Percentiles rank a stretch among this genome's conserved stretches.
Evolutionary conservation across 2,113 vertebrate species (phyloP).

Genomic region (Channa argus): DNA sequence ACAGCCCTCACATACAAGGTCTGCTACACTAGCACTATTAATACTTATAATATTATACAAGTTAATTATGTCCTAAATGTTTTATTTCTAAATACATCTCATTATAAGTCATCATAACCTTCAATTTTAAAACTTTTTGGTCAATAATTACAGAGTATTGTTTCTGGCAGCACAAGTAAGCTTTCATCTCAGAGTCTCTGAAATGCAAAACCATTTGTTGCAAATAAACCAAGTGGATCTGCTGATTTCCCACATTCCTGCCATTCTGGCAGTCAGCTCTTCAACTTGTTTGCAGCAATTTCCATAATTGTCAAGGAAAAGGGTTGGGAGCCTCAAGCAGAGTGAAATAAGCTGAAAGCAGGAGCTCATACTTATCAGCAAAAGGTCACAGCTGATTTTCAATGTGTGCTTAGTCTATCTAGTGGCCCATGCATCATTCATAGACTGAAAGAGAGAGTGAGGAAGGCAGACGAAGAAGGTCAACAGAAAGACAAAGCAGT

Average conservation of each 20-base stretch:
- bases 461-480: not conserved
- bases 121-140: no score
- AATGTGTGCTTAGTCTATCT: slow-evolving; percentile 18
- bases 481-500: no score
- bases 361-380: slow-evolving; percentile 5
- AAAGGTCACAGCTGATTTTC: slow-evolving; percentile 47
- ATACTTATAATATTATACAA: no score
- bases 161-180: not conserved
- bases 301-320: slow-evolving; percentile 28
- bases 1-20: no score
- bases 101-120: no score
- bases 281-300: not conserved
- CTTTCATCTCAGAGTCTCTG: not conserved
- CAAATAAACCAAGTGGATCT: not conserved
- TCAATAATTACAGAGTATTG: no score
- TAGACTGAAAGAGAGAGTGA: slow-evolving; percentile 1
- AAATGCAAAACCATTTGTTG: not conserved
- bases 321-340: not conserved
- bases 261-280: not conserved
- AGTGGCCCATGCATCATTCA: slow-evolving; percentile 20
- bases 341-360: not conserved
- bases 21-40: no score
- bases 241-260: not conserved
- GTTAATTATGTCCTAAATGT: no score
- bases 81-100: no score